A percentile compares a stretch with the other conserved stretches of the same genome.
These are phyloP conservation scores for Pseudoips prasinana DNA, from an alignment of 2,888 invertebrate species.

Conservation along the genomic window DNA sequence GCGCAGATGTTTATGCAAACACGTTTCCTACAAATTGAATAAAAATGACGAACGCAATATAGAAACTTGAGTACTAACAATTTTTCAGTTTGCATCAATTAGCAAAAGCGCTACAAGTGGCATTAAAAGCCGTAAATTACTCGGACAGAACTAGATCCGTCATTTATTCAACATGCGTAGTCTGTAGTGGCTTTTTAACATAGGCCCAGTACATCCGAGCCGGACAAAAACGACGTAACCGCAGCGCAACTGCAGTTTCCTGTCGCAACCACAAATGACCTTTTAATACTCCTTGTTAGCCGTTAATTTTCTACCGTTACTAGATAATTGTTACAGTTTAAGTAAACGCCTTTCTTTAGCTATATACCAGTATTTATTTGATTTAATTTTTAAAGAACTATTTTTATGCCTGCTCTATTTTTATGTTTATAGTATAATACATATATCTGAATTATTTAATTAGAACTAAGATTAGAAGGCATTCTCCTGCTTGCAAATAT, in stretches of 20 bases:
- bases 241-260: slow-evolving; percentile 66
- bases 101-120: slow-evolving; percentile 19
- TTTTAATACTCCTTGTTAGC: slow-evolving; percentile 62
- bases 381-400: too few relatives aligned
- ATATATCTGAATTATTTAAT: too few relatives aligned
- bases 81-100: slow-evolving; percentile 21
- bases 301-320: slow-evolving; percentile 60
- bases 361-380: slow-evolving; percentile 1
- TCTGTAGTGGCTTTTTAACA: slow-evolving; percentile 42
- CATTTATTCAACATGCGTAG: slow-evolving; percentile 35
- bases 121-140: slow-evolving; percentile 19
- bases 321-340: slow-evolving; percentile 39
- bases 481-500: too few relatives aligned
- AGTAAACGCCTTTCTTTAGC: slow-evolving; percentile 13
- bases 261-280: slow-evolving; percentile 70
- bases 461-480: too few relatives aligned
- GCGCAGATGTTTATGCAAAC: neutral
- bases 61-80: slow-evolving; percentile 8
- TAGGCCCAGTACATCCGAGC: slow-evolving; percentile 35
- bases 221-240: slow-evolving; percentile 60
- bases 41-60: slow-evolving; percentile 3
- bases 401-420: too few relatives aligned
- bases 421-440: too few relatives aligned
- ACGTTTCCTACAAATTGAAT: slow-evolving; percentile 1
- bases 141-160: slow-evolving; percentile 24